Evolutionary conservation across 2,797 vertebrate genomes (phyloP), one percentile per base, ranked within the genome.

Genomic region (Microchirus variegatus): DNA sequence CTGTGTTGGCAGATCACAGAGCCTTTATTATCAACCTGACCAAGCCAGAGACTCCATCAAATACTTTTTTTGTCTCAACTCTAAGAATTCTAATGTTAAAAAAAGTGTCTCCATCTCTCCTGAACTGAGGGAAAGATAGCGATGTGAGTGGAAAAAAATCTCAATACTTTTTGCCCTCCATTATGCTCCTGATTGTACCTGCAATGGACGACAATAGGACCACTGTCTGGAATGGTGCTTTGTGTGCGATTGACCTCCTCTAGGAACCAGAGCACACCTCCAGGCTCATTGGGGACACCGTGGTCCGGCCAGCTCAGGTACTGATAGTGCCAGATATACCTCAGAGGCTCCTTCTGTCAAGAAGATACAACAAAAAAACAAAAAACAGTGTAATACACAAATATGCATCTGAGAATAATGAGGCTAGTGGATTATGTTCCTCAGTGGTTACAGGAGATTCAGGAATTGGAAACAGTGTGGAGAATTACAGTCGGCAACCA

Each of bases 251-350:
- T 96, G 80, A 95, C 93, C 82, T 95, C 92, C 58, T 96, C 93
- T 56, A 96, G 87, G 80, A 97, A 96, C 88, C 94, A 92, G 15
- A 96, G 91, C 17, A 96, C 94, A 0, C 94, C 94, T 0, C 94
- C 93, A 0, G 95, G 95, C 75, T 96, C 94, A 0, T 93, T 95
- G 22, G 94, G 95, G 18, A 97, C 96, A 0, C 95, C 94, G 0
- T 96, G 95, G 79, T 97, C 95, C 0, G 94, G 96, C 96, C 96
- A 96, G 82, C 95, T 95, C 59, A 95, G 91, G 82, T 96, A 95
- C 90, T 96, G 96, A 65, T 92, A 96, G 77, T 96, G 95, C 91
- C 90, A 95, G 78, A 96, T 94, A 63, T 87, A 90, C 46, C 94
- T 85, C 3, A 84, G 80, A 2, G 67, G 75, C 63, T 94, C 94